Percentiles rank a stretch among this genome's conserved stretches.
These are phyloP conservation scores for Menidia beryllina DNA, from an alignment of 2,113 vertebrate species.

Conservation along the genomic window DNA sequence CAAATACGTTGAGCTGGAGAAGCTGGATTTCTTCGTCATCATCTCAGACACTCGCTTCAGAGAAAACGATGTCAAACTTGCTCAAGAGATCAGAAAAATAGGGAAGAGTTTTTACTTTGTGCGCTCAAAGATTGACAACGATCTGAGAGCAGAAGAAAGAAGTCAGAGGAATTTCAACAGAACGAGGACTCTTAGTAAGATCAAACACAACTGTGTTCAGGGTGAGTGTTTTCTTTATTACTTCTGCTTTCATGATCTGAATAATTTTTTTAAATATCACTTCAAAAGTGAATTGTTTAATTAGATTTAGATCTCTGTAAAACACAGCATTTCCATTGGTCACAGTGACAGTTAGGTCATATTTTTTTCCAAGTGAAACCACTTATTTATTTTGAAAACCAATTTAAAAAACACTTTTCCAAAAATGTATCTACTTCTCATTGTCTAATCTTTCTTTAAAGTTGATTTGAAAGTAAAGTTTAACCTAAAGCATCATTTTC, in stretches of 20 bases:
- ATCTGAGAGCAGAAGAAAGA: neutral
- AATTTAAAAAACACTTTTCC: too few relatives aligned
- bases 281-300: too few relatives aligned
- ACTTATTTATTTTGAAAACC: too few relatives aligned
- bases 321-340: too few relatives aligned
- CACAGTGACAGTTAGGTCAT: too few relatives aligned
- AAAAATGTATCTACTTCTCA: too few relatives aligned
- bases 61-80: slow-evolving; percentile 43
- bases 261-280: too few relatives aligned
- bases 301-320: too few relatives aligned
- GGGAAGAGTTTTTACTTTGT: slow-evolving; percentile 56
- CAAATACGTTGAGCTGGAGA: slow-evolving; percentile 22
- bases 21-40: slow-evolving; percentile 56
- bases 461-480: too few relatives aligned
- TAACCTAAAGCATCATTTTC: too few relatives aligned
- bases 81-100: slow-evolving; percentile 31
- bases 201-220: slow-evolving; percentile 9
- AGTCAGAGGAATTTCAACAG: neutral
- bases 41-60: slow-evolving; percentile 37
- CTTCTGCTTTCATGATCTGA: neutral
- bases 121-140: slow-evolving; percentile 38
- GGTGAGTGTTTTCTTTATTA: slow-evolving; percentile 14
- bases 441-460: too few relatives aligned
- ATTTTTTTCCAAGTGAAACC: too few relatives aligned
- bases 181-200: neutral